These are phyloP conservation scores for Oikopleura dioica DNA, from an alignment of 23 tunicate genomes.

Conservation along the genomic window DNA sequence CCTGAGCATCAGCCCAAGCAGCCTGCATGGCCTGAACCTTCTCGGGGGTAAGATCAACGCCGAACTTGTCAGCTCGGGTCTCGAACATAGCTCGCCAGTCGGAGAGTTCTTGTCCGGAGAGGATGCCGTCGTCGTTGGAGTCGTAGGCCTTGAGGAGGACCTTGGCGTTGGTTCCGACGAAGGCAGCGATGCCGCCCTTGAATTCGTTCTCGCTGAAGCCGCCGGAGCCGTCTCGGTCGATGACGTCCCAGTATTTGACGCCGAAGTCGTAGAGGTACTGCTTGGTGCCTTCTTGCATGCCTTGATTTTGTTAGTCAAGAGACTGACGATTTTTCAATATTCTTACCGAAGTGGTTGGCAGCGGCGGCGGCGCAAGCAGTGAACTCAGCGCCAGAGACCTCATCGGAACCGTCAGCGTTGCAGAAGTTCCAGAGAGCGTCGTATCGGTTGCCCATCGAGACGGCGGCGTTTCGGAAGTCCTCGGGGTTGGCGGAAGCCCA, in stretches of 20 bases:
- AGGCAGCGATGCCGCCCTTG: background rate
- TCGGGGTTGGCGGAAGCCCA: background rate
- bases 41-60: too few species aligned
- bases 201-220: background rate
- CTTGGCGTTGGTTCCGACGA: background rate
- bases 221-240: background rate
- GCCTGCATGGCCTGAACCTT: too few species aligned
- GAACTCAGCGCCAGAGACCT: background rate
- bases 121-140: background rate
- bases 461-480: background rate
- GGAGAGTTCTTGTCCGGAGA: background rate
- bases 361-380: background rate
- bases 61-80: too few species aligned
- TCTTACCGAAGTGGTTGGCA: background rate
- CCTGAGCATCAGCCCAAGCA: too few species aligned
- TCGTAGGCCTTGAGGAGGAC: background rate
- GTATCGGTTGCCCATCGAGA: background rate
- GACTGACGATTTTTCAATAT: background rate
- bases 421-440: background rate
- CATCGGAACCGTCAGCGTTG: background rate
- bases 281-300: background rate
- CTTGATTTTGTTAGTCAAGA: background rate
- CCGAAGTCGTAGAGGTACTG: background rate
- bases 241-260: background rate
- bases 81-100: too few species aligned